Evolutionary conservation across 2,113 vertebrate species (phyloP).

Genomic region (Onychorhynchus coronatus): DNA sequence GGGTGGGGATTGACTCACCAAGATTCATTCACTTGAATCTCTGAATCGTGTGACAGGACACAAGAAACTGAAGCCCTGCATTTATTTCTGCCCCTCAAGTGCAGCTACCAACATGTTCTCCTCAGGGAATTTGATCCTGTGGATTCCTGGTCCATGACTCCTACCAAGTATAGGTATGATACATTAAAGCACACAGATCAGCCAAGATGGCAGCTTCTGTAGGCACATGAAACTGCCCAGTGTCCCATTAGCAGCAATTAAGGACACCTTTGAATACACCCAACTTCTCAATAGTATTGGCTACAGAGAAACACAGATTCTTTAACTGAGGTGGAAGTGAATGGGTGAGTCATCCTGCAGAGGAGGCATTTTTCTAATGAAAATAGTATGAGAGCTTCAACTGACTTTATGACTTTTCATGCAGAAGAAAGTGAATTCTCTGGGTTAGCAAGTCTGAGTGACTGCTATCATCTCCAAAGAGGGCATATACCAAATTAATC

Average conservation of each 20-base stretch:
- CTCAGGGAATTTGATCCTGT: not conserved
- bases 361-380: not conserved
- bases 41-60: not conserved
- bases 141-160: not conserved
- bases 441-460: not conserved
- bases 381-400: not conserved
- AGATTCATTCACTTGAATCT: too few relatives aligned
- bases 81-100: not conserved
- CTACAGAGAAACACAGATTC: not conserved
- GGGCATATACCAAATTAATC: not conserved
- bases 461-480: not conserved
- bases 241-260: not conserved
- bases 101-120: not conserved
- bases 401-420: not conserved
- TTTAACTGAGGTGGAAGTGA: not conserved
- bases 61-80: not conserved
- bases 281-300: not conserved
- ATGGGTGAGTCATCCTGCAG: not conserved
- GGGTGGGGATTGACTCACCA: not conserved
- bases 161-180: not conserved
- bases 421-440: not conserved
- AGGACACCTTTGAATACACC: not conserved
- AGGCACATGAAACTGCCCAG: not conserved
- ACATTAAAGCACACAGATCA: not conserved
- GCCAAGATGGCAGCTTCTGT: not conserved